Percentiles rank a stretch among this genome's conserved stretches.
These are phyloP conservation scores for Acanthurus leucopareius DNA, from an alignment of 2,797 vertebrate genomes.

Conservation along the genomic window DNA sequence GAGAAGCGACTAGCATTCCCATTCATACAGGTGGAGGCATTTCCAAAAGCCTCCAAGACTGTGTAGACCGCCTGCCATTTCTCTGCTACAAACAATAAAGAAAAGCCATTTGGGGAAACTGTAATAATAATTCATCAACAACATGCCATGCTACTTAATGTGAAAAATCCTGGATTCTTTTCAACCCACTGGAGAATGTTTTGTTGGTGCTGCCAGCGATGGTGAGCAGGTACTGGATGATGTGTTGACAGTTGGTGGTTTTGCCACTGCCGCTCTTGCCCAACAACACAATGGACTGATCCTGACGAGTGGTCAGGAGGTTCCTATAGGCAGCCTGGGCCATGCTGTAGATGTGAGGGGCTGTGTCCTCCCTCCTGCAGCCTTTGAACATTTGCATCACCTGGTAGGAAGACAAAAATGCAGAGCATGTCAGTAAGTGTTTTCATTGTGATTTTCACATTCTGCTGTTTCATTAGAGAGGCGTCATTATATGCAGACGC, in stretches of 20 bases:
- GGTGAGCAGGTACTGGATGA: conserved; percentile 94
- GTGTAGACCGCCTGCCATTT: conserved; percentile 98
- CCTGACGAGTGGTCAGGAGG: conserved; percentile 95
- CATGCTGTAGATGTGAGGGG: conserved; percentile 95
- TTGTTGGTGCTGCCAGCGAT: conserved; percentile 92
- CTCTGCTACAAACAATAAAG: conserved; percentile 84
- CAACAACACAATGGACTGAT: conserved; percentile 94
- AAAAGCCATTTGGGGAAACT: background rate
- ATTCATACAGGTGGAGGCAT: conserved; percentile 92
- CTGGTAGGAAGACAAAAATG: conserved; percentile 73
- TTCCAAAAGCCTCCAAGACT: conserved; percentile 96
- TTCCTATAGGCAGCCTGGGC: conserved; percentile 94
- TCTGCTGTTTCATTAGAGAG: conserved; percentile 10
- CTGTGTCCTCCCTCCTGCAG: conserved; percentile 92
- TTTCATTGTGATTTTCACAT: background rate
- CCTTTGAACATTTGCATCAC: conserved; percentile 99
- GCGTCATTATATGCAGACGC: conserved; percentile 7
- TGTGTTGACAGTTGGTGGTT: conserved; percentile 95
- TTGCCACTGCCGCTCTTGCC: conserved; percentile 96
- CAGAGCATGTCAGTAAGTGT: background rate
- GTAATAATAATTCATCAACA: background rate
- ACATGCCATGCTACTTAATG: background rate
- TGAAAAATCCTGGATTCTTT: background rate
- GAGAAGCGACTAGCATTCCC: conserved; percentile 95
- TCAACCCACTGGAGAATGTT: conserved; percentile 91